Evolutionary conservation across 2,113 vertebrate genomes (phyloP), one percentile per base, ranked within the genome.

Genomic region (Microtus ochrogaster): DNA sequence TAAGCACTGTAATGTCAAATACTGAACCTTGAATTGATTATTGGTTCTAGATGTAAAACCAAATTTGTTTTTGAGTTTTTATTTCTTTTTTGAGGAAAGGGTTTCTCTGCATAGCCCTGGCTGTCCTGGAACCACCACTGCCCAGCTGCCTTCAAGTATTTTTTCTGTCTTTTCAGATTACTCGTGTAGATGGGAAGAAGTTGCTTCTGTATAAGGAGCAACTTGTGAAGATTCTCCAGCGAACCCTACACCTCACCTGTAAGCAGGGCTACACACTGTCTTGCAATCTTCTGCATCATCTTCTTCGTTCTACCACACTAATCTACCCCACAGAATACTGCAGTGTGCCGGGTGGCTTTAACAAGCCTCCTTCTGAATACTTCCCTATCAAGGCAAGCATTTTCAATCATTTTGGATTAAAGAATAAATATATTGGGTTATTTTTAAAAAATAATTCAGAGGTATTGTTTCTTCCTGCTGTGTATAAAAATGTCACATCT

Each of bases 291-390:
- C 98, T 99, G 97, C 99, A 99, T 96, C 99, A 99, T 97, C 98
- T 99, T 93, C 99, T 99, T 92, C 99, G 99, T 96, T 99, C 99
- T 97, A 98, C 99, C 81, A 99, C 99, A 77, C 99, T 99, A 96
- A 99, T 99, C 98, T 99, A 99, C 98, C 99, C 99, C 97, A 99
- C 99, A 41, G 99, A 99, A 96, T 99, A 99, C 99, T 99, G 99
- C 99, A 99, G 99, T 97, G 98, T 99, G 92, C 99, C 99, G 47
- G 99, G 99, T 52, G 99, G 99, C 97, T 99, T 99, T 98, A 98
- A 99, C 97, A 99, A 98, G 95, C 99, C 99, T 96, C 98, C 99
- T 94, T 98, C 98, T 93, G 99, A 99, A 98, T 99, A 99, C 98
- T 99, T 99, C 95, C 99, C 99, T 97, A 99, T 99, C 97, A 99